Evolutionary conservation across 2,888 invertebrate genomes (phyloP).

Genomic region (Agrenia bidenticulata): DNA sequence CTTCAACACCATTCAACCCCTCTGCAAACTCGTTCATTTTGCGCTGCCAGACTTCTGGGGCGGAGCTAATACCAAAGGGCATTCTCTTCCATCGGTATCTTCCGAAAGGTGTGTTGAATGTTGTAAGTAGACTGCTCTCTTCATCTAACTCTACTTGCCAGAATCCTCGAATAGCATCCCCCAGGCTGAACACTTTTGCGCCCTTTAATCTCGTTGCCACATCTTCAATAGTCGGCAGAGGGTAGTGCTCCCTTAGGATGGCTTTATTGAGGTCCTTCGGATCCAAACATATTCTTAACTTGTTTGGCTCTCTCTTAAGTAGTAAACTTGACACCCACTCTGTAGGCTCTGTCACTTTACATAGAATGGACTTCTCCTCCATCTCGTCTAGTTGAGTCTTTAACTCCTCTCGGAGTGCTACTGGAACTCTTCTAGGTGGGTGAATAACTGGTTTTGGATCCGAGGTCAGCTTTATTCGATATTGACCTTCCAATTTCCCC

Average conservation of each 20-base stretch:
- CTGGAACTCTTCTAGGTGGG: slow-evolving; percentile 46
- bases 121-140: too few species aligned
- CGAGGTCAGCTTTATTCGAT: slow-evolving; percentile 9
- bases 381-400: slow-evolving; percentile 34
- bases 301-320: slow-evolving; percentile 41
- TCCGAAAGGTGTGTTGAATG: slow-evolving; percentile 51
- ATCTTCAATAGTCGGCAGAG: too few species aligned
- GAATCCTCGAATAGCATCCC: too few species aligned
- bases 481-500: slow-evolving; percentile 20
- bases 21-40: slow-evolving; percentile 32
- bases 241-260: too few species aligned
- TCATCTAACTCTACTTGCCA: slow-evolving; percentile 48
- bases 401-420: slow-evolving; percentile 32
- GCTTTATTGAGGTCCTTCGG: too few species aligned
- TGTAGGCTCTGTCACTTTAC: slow-evolving; percentile 38
- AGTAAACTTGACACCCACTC: slow-evolving; percentile 49
- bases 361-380: slow-evolving; percentile 35
- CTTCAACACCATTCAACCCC: slow-evolving; percentile 33
- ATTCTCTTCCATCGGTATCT: slow-evolving; percentile 38
- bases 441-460: slow-evolving; percentile 30
- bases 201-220: too few species aligned
- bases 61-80: slow-evolving; percentile 44
- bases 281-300: too few species aligned
- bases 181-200: too few species aligned
- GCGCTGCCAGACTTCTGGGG: slow-evolving; percentile 41